A percentile compares a stretch with the other conserved stretches of the same genome.
phyloP scores from a whole-genome alignment of 2,113 vertebrate genomes.

The Microtus richardsoni region DNA sequence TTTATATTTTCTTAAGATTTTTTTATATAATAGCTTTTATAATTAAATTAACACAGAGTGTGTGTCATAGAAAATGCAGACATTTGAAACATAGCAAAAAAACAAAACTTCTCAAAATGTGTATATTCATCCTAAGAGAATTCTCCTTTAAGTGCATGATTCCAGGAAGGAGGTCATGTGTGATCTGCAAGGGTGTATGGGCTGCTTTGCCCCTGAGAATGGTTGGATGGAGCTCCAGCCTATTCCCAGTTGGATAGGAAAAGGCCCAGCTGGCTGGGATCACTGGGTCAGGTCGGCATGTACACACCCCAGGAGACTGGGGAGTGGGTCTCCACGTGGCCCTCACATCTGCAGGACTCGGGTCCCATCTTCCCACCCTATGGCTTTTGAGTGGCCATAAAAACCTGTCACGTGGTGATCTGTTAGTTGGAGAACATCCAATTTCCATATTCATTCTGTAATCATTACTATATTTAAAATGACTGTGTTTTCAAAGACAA shows the following conservation, averaged over 20 bases:
- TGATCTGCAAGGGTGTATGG: background rate
- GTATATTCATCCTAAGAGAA: background rate
- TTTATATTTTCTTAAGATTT: constrained; percentile 51
- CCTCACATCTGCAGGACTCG: background rate
- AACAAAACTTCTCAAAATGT: background rate
- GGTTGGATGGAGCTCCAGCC: background rate
- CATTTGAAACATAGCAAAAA: constrained; percentile 17
- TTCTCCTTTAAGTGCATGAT: constrained; percentile 15
- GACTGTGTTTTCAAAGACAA: constrained; percentile 44
- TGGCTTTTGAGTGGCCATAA: background rate
- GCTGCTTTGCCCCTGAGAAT: constrained; percentile 10
- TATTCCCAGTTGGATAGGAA: background rate
- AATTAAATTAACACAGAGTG: constrained; percentile 56
- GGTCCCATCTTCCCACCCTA: background rate
- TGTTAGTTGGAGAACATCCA: constrained; percentile 23
- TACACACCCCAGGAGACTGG: background rate
- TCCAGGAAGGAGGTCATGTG: constrained; percentile 18
- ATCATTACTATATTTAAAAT: constrained; percentile 38
- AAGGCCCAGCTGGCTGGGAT: background rate
- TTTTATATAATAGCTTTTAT: constrained; percentile 35
- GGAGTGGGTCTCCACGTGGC: background rate
- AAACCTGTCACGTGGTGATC: background rate
- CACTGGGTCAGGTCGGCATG: background rate
- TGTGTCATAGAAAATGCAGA: constrained; percentile 26
- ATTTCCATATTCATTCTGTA: constrained; percentile 2